A percentile compares a stretch with the other conserved stretches of the same genome.
These are phyloP conservation scores for Toxonevra muliebris DNA, from an alignment of 2,888 invertebrate species.

Conservation along the genomic window DNA sequence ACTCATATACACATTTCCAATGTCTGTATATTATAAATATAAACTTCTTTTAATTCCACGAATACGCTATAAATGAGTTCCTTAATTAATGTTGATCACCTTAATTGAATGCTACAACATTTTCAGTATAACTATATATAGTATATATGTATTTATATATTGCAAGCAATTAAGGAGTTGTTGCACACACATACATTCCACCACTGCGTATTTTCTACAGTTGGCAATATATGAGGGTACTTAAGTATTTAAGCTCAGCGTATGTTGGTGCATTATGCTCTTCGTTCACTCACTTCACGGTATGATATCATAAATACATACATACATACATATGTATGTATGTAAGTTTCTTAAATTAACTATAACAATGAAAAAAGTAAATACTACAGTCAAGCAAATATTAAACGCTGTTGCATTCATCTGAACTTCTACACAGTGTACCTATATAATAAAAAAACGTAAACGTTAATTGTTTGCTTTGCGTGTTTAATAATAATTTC, in stretches of 20 bases:
- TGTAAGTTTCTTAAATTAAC: constrained; percentile 32
- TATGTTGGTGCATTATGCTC: too few relatives aligned
- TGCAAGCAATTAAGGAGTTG: too few relatives aligned
- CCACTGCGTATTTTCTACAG: not conserved
- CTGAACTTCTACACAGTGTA: too few relatives aligned
- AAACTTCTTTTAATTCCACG: too few relatives aligned
- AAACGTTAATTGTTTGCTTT: constrained; percentile 24
- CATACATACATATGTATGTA: not conserved
- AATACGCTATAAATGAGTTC: constrained; percentile 6
- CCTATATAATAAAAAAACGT: not conserved
- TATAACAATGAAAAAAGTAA: constrained; percentile 23
- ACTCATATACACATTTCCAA: too few relatives aligned
- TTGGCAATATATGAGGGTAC: constrained; percentile 26
- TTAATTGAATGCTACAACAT: constrained; percentile 54
- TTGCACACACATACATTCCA: too few relatives aligned
- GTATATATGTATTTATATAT: too few relatives aligned
- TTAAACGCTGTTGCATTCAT: too few relatives aligned
- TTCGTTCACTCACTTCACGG: not conserved
- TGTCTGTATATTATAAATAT: too few relatives aligned
- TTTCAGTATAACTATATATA: too few relatives aligned
- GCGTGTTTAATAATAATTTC: constrained; percentile 36
- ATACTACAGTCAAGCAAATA: not conserved
- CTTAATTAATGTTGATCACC: constrained; percentile 63
- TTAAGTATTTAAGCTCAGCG: not conserved
- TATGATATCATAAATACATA: constrained; percentile 18